Evolutionary conservation across 2,888 invertebrate species (phyloP).

Genomic region (Trachelus troglodyta): DNA sequence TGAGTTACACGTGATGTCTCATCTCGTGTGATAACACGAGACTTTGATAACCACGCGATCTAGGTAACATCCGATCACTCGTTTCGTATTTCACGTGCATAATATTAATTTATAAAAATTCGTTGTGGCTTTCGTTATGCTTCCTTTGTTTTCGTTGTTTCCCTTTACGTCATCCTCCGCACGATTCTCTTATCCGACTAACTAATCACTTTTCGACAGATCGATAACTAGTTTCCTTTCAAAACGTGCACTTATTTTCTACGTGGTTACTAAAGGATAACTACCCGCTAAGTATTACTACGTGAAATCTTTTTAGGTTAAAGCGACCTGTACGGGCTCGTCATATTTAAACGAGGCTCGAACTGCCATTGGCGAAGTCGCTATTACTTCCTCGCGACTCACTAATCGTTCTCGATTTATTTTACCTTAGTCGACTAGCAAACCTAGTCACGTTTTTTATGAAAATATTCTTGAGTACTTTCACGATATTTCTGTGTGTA

Average conservation of each 20-base stretch:
- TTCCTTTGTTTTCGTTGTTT: background rate
- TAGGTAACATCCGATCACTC: background rate
- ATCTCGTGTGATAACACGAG: background rate
- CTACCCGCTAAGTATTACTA: background rate
- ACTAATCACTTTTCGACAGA: background rate
- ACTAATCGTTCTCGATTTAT: background rate
- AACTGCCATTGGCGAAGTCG: background rate
- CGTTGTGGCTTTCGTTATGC: background rate
- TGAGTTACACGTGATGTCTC: background rate
- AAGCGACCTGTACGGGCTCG: background rate
- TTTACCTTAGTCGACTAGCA: background rate
- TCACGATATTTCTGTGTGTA: background rate
- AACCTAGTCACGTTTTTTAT: background rate
- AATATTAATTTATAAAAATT: background rate
- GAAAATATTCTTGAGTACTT: background rate
- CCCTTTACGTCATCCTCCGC: background rate
- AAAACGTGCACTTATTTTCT: background rate
- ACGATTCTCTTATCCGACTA: background rate
- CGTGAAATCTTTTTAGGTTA: background rate
- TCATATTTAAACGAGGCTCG: background rate
- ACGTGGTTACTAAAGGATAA: background rate
- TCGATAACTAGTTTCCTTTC: background rate
- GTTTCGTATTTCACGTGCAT: background rate
- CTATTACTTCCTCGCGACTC: background rate
- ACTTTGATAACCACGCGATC: background rate